Percentiles rank a stretch among this genome's conserved stretches.
Conservation (phyloP, 2,888 invertebrate species). For the Watsonalla binaria region DNA sequence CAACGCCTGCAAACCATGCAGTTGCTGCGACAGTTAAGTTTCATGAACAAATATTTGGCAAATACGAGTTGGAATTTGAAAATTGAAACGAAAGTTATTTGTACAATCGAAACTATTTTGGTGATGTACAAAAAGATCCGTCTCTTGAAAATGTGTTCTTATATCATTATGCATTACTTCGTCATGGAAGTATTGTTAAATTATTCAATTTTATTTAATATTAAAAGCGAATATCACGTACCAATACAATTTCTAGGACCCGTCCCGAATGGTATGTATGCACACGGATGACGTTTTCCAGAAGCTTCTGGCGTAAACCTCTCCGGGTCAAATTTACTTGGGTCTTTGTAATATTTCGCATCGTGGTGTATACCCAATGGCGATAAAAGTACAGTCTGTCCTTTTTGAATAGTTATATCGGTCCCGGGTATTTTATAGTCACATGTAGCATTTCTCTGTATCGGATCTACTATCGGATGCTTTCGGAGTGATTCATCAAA, state of each 20-base stretch:
- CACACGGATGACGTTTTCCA: conserved; percentile 40
- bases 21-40: no score
- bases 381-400: conserved; percentile 40
- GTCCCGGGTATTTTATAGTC: conserved; percentile 52
- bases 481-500: conserved; percentile 57
- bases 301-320: conserved; percentile 50
- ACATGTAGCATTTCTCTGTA: conserved; percentile 44
- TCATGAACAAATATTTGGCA: no score
- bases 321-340: conserved; percentile 64
- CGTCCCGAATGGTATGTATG: conserved; percentile 58
- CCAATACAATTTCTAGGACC: conserved; percentile 65
- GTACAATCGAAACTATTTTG: no score
- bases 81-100: no score
- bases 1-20: no score
- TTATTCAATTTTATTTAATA: background rate
- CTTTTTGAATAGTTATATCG: conserved; percentile 43
- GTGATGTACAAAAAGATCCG: no score
- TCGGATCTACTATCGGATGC: conserved; percentile 56
- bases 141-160: no score
- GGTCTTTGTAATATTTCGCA: conserved; percentile 53
- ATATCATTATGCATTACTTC: no score
- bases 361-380: conserved; percentile 57
- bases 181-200: no score
- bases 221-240: conserved; percentile 21
- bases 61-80: no score